phyloP scores from a whole-genome alignment of 2,797 vertebrate genomes.

The Chelonia mydas region DNA sequence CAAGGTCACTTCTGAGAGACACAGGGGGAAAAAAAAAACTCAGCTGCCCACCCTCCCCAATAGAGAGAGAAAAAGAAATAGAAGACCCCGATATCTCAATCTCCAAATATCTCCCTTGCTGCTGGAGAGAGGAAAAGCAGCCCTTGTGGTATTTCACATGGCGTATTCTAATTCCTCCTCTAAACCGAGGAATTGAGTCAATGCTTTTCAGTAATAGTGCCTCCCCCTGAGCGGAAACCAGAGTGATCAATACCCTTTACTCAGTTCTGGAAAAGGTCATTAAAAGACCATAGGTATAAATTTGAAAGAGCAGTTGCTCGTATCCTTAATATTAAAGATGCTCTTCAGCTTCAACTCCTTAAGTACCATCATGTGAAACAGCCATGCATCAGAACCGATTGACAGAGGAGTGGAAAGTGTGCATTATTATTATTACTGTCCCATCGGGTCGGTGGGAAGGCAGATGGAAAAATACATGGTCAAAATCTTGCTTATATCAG shows the following conservation, averaged over 20 bases:
- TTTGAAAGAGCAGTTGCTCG: constrained; percentile 63
- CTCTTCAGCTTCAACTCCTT: constrained; percentile 43
- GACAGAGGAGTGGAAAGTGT: background rate
- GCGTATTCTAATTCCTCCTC: constrained; percentile 50
- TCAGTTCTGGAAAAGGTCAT: constrained; percentile 68
- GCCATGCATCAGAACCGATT: fast-evolving
- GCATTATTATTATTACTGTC: background rate
- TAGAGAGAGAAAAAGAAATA: constrained; percentile 49
- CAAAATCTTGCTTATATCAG: constrained; percentile 8
- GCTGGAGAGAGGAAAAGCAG: constrained; percentile 34
- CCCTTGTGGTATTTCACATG: constrained; percentile 43
- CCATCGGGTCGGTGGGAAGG: background rate
- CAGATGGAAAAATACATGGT: background rate
- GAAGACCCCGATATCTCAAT: background rate
- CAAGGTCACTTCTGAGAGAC: background rate
- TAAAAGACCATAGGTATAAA: constrained; percentile 69
- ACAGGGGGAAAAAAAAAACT: background rate
- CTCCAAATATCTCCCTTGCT: background rate
- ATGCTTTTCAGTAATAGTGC: constrained; percentile 67
- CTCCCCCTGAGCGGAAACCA: constrained; percentile 60
- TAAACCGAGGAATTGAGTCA: constrained; percentile 65
- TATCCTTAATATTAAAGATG: constrained; percentile 59
- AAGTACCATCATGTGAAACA: fast-evolving
- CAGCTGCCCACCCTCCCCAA: background rate
- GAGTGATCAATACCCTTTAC: constrained; percentile 57